Percentiles rank a stretch among this genome's conserved stretches.
Conservation (phyloP, 2,888 invertebrate genomes). For the Tiliacea citrago region DNA sequence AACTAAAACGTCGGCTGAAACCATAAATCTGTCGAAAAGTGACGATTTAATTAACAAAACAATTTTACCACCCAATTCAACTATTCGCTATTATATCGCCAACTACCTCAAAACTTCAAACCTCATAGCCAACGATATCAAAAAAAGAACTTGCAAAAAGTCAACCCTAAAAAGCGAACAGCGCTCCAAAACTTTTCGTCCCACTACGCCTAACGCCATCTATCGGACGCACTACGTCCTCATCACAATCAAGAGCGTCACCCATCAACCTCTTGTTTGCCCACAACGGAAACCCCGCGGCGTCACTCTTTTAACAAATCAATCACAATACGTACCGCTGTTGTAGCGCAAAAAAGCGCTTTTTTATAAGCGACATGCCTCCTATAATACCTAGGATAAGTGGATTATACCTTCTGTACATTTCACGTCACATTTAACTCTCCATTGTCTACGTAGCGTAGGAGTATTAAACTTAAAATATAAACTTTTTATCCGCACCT, state of each 20-base stretch:
- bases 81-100: neutral
- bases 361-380: conserved; percentile 87
- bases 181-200: conserved; percentile 36
- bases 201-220: conserved; percentile 73
- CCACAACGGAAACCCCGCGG: conserved; percentile 86
- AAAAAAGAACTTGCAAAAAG: conserved; percentile 19
- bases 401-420: conserved; percentile 86
- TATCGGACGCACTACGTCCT: conserved; percentile 65
- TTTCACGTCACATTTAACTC: conserved; percentile 89
- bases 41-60: neutral
- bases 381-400: conserved; percentile 79
- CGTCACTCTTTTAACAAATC: conserved; percentile 85
- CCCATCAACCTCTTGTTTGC: conserved; percentile 80
- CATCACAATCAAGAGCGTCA: conserved; percentile 51
- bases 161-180: conserved; percentile 27
- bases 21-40: neutral
- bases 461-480: conserved; percentile 75
- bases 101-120: conserved; percentile 1
- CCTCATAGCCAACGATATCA: neutral
- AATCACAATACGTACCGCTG: conserved; percentile 82
- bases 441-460: conserved; percentile 86
- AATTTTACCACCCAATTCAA: neutral
- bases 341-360: conserved; percentile 70
- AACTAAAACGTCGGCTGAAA: neutral
- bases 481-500: conserved; percentile 80